Conservation (phyloP, 2,113 vertebrate species). For the Trematocara stigmaticum region DNA sequence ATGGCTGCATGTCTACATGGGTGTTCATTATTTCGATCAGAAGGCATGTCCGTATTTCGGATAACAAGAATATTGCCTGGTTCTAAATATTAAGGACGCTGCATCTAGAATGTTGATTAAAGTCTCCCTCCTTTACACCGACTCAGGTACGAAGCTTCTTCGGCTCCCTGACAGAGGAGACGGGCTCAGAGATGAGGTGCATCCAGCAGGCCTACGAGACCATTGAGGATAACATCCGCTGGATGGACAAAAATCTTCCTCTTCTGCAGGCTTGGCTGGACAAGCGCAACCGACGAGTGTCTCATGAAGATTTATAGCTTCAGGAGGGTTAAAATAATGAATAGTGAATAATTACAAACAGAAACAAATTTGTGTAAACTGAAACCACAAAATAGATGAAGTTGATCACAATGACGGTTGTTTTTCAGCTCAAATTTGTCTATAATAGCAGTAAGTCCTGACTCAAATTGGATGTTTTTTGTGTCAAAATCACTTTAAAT, state of each 20-base stretch:
- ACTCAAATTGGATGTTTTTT: not conserved
- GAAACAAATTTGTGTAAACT: not conserved
- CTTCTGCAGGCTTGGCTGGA: constrained; percentile 77
- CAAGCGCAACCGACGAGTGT: not conserved
- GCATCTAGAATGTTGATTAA: not conserved
- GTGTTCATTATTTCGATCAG: not conserved
- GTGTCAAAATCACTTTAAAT: not conserved
- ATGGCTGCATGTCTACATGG: not conserved
- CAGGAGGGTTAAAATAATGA: not conserved
- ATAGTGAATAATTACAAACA: not conserved
- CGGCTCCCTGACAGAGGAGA: constrained; percentile 75
- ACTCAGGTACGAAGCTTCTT: constrained; percentile 81
- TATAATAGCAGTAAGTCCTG: not conserved
- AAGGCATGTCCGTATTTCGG: rapidly evolving
- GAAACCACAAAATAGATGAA: not conserved
- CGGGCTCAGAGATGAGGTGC: constrained; percentile 77
- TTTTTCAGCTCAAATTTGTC: not conserved
- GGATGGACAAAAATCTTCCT: constrained; percentile 83
- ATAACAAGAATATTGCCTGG: not conserved
- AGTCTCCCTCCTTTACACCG: not conserved
- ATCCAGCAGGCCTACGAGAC: constrained; percentile 82
- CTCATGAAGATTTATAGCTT: constrained; percentile 46
- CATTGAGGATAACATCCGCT: constrained; percentile 84
- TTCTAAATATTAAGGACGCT: not conserved
- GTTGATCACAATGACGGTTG: not conserved